Base-by-base conservation (phyloP, 2,888 invertebrate genomes). In the Diarsia dahlii region DNA sequence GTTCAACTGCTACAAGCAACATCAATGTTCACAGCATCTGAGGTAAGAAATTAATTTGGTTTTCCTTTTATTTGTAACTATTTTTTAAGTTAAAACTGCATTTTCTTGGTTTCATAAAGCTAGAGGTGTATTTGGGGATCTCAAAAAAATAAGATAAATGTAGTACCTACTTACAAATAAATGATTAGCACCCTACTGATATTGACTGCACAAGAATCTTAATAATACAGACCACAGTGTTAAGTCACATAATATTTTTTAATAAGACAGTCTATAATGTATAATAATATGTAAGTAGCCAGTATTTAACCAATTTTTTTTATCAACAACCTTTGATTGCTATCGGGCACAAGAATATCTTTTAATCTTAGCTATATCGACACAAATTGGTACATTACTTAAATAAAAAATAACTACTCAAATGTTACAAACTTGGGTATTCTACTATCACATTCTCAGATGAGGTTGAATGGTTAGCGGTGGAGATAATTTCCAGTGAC, bases 41-140 rank as follows among this genome's bases (percentile, higher is more conserved):
- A 90, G 90, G 90, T 90, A 87, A 88, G 89, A 85, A 76, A 74
- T 78, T 70, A 67, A 74, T 76, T 69, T 68, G 50, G 1, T 76
- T 50, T 71, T 82, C 23, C 15, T 77, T 62, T 69, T 6, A 60
- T 13, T 60, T 65, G 12, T 65, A 18, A 54, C n/a, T 34, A 46
- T 45, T 6, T 46, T 20, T 20, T 18, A 50, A 63, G 12, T 60
- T 71, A 23, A 64, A 50, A 56, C 45, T 64, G 9, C 5, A 34
- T 68, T 71, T 63, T 71, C 39, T 23, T 64, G 18, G n/a, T 60
- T 50, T 39, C 9, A 9, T 28, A 54, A 1, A 9, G 15, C 15
- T 71, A 0, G 46, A 56, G 9, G 46, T 54, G 39, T 39, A 64
- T 67, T 52, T 68, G 1, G 12, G 10, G 0, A 58, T 68, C 1